Base-by-base conservation (phyloP, 2,797 vertebrate species). In the Ambastaia sidthimunki region DNA sequence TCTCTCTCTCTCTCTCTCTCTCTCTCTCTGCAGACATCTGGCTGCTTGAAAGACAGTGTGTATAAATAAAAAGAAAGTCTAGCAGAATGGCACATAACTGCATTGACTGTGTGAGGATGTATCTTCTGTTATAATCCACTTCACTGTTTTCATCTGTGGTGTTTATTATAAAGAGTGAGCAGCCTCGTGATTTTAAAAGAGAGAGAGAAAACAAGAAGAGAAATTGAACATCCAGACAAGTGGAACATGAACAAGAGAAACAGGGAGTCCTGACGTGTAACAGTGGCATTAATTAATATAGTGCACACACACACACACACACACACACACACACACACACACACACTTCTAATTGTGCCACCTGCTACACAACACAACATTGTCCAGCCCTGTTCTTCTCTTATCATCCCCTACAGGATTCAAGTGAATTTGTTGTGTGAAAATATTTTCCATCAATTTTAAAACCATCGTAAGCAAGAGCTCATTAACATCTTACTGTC, bases 21-120 rank as follows among this genome's bases (percentile, higher is more conserved):
- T 75, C 73, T 71, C 70, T 80, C 57, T 77, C 92, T 89, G 90
- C 90, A 92, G 93, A 93, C 91, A 93, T 93, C 91, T 93, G 92
- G 83, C 89, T 76, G 88, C 88, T 88, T 91, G 89, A 93, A 92
- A 93, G 86, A 89, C 86, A 92, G 92, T 85, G 87, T 89, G 90
- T 91, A 90, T 90, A 23, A 74, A 31, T n/a, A 31, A 34, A 28
- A 91, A 93, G 91, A 91, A 90, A 90, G 85, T 85, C 88, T 65
- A 87, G 85, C 90, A 89, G 93, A 83, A 92, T 89, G 90, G 91
- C 74, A 80, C 77, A 85, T 88, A 81, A 85, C 76, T 86, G 86
- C 92, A 93, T 92, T 91, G 89, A 92, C 87, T 88, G 90, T 86
- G 85, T 82, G 82, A 89, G 87, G 87, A 89, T 90, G 89, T 88